Evolutionary conservation across 2,113 vertebrate genomes (phyloP).

Genomic region (Phoxinus phoxinus): DNA sequence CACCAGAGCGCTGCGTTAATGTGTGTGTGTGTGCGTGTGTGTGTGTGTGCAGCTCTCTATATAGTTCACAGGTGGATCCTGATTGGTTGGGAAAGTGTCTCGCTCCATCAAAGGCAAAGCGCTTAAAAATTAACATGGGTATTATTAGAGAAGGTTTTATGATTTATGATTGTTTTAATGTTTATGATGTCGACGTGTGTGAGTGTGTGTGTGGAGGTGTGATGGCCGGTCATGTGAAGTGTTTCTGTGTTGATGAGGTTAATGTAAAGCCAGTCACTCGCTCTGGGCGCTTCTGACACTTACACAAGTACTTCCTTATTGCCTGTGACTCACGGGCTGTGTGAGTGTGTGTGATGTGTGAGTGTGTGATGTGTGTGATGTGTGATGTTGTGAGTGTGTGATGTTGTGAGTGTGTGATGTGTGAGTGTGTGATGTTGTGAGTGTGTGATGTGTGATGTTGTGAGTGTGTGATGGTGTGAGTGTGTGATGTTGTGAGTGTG

Average conservation of each 20-base stretch:
- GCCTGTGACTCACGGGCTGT: conserved; percentile 50
- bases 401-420: too few species aligned
- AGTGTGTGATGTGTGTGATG: too few species aligned
- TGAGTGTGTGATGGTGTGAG: too few species aligned
- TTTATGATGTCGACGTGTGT: conserved; percentile 22
- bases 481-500: too few species aligned
- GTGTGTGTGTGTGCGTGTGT: conserved; percentile 24
- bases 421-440: too few species aligned
- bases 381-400: too few species aligned
- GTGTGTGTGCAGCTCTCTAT: conserved; percentile 67
- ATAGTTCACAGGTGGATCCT: conserved; percentile 50
- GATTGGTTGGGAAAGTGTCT: conserved; percentile 76
- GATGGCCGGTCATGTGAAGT: conserved; percentile 51
- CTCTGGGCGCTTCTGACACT: conserved; percentile 69
- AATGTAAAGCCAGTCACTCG: conserved; percentile 74
- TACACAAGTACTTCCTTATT: conserved; percentile 76
- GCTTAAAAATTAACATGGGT: conserved; percentile 80
- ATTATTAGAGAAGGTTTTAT: conserved; percentile 64
- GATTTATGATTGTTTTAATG: not conserved
- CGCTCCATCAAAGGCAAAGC: conserved; percentile 72
- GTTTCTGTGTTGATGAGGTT: conserved; percentile 68
- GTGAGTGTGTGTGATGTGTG: too few species aligned
- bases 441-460: too few species aligned
- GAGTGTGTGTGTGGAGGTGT: not conserved
- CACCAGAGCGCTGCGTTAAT: not conserved